Percentiles rank a stretch among this genome's conserved stretches.
Conservation (phyloP, 2,888 invertebrate species). For the Lordiphosa fenestrarum region DNA sequence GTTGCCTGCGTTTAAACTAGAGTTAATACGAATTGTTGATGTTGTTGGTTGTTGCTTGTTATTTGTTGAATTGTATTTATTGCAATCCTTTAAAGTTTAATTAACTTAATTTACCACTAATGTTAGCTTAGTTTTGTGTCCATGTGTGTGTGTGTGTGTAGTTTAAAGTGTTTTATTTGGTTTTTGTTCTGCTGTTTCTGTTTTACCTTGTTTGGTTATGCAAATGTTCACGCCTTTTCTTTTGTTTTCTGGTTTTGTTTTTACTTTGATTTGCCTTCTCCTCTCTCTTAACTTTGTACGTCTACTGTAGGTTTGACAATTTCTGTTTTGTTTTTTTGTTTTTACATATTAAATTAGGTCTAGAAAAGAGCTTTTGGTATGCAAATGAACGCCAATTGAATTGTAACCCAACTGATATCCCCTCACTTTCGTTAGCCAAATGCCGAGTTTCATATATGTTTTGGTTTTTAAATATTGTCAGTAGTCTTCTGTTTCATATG, state of each 20-base stretch:
- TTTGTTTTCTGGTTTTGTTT: constrained; percentile 30
- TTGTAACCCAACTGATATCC: constrained; percentile 24
- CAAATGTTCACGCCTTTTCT: constrained; percentile 65
- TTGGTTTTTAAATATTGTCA: constrained; percentile 63
- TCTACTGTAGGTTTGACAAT: constrained; percentile 41
- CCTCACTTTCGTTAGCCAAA: constrained; percentile 32
- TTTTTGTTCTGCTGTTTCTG: constrained; percentile 26
- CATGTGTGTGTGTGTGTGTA: constrained; percentile 16
- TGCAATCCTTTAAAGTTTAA: constrained; percentile 61
- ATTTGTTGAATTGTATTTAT: constrained; percentile 29
- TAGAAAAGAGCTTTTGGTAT: constrained; percentile 47
- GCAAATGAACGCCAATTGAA: constrained; percentile 42
- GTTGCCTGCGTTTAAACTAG: constrained; percentile 17
- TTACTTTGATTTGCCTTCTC: constrained; percentile 24
- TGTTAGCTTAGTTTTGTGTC: constrained; percentile 58
- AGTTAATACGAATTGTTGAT: constrained; percentile 30
- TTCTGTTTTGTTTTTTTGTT: constrained; percentile 12
- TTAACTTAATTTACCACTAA: constrained; percentile 71
- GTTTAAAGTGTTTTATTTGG: constrained; percentile 24
- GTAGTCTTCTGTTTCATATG: constrained; percentile 66
- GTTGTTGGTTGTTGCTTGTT: constrained; percentile 20
- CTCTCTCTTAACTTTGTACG: constrained; percentile 57
- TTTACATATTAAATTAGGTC: constrained; percentile 44
- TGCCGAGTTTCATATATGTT: constrained; percentile 13
- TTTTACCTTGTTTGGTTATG: constrained; percentile 66